Evolutionary conservation across 2,113 vertebrate species (phyloP).

Genomic region (Syngnathus typhle): DNA sequence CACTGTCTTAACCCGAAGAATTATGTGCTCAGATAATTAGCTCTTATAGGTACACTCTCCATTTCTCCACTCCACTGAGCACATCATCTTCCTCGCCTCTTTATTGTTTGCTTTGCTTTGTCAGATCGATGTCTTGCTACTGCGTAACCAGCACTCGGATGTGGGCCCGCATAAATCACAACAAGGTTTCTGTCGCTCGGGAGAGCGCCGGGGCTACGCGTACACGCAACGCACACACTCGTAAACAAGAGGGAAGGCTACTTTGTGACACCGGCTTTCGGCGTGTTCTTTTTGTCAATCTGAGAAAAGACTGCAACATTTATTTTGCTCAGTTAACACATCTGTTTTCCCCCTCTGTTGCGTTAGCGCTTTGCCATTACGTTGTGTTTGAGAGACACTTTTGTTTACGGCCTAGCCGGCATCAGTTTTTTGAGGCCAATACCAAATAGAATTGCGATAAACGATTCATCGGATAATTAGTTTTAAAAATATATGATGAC

Average conservation of each 20-base stretch:
- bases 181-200: constrained; percentile 74
- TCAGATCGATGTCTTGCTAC: constrained; percentile 80
- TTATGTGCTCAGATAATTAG: constrained; percentile 77
- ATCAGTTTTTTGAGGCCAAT: too few relatives aligned
- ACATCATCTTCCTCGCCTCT: constrained; percentile 78
- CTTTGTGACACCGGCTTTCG: constrained; percentile 24
- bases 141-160: constrained; percentile 76
- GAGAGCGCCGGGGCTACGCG: constrained; percentile 50
- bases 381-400: background rate
- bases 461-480: too few relatives aligned
- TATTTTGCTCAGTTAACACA: background rate
- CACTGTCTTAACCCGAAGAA: constrained; percentile 75
- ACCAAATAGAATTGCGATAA: too few relatives aligned
- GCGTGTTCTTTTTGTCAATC: background rate
- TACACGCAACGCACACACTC: constrained; percentile 12
- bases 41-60: constrained; percentile 76
- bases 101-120: constrained; percentile 80
- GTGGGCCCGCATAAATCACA: constrained; percentile 75
- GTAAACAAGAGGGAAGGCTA: constrained; percentile 58
- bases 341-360: background rate
- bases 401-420: too few relatives aligned
- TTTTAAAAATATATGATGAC: too few relatives aligned
- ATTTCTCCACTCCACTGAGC: constrained; percentile 76
- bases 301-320: background rate
- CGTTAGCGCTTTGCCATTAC: background rate